A percentile compares a stretch with the other conserved stretches of the same genome.
phyloP scores from a whole-genome alignment of 2,113 vertebrate species.

The Edolisoma coerulescens region DNA sequence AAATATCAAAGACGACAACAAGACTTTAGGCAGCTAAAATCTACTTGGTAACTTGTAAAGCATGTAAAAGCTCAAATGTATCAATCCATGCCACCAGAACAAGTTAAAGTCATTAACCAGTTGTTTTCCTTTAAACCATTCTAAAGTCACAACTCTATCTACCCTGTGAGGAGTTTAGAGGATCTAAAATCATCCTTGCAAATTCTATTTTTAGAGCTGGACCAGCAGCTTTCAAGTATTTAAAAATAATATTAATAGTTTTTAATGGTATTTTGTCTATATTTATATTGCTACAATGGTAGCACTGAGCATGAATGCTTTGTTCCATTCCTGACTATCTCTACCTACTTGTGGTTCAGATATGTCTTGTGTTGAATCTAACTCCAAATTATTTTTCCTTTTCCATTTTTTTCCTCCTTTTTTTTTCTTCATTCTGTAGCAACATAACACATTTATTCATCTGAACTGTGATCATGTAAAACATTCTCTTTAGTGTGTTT shows the following conservation, averaged over 20 bases:
- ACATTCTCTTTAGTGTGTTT: not conserved
- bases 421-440: not conserved
- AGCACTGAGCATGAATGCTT: not conserved
- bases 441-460: not conserved
- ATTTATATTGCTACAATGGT: not conserved
- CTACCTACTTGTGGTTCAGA: not conserved
- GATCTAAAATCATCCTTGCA: not conserved
- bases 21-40: not conserved
- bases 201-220: not conserved
- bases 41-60: not conserved
- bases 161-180: not conserved
- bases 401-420: accelerated
- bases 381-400: not conserved
- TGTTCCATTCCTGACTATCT: not conserved
- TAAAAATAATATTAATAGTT: not conserved
- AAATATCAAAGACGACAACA: not conserved
- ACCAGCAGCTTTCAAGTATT: not conserved
- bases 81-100: not conserved
- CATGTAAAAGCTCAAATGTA: not conserved
- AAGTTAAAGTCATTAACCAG: not conserved
- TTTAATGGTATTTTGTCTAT: not conserved
- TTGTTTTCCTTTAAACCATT: not conserved
- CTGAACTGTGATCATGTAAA: not conserved
- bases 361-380: not conserved
- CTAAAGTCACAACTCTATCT: not conserved